Percentiles rank a stretch among this genome's conserved stretches.
phyloP scores from a whole-genome alignment of 2,113 vertebrate species.

The Symphodus melops region DNA sequence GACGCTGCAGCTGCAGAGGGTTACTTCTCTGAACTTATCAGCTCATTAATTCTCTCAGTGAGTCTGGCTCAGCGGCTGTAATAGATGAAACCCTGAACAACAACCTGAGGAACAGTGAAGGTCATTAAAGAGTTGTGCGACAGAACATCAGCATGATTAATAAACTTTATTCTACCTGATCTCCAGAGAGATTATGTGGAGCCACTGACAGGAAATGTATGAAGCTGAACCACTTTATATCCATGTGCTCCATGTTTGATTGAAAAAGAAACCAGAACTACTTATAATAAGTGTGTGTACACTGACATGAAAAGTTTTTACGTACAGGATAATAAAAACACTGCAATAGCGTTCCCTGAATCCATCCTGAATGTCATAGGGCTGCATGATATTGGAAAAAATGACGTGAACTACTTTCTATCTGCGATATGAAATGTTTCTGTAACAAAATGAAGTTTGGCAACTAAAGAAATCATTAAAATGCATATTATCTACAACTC shows the following conservation, averaged over 20 bases:
- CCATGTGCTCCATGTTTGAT: slow-evolving; percentile 11
- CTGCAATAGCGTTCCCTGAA: too few species aligned
- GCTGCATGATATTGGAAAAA: too few species aligned
- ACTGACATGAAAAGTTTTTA: neutral
- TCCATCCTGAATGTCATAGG: too few species aligned
- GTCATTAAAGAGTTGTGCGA: slow-evolving; percentile 18
- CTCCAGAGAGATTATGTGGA: neutral
- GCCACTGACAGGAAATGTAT: neutral
- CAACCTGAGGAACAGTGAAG: slow-evolving; percentile 16
- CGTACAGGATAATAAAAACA: neutral
- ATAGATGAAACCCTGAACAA: slow-evolving; percentile 10
- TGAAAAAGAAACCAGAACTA: slow-evolving; percentile 6
- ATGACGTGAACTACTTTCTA: too few species aligned
- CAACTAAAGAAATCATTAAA: too few species aligned
- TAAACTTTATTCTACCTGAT: slow-evolving; percentile 6
- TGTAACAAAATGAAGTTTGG: too few species aligned
- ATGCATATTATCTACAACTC: too few species aligned
- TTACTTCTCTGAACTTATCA: slow-evolving; percentile 19
- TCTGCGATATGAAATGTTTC: too few species aligned
- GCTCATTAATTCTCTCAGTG: slow-evolving; percentile 17
- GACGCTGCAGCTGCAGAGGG: slow-evolving; percentile 1
- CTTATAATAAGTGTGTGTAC: neutral
- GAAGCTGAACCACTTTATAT: slow-evolving; percentile 10
- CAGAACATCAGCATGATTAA: slow-evolving; percentile 15
- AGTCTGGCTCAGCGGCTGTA: neutral